phyloP scores from a whole-genome alignment of 2,888 invertebrate genomes.

The Xylota segnis region DNA sequence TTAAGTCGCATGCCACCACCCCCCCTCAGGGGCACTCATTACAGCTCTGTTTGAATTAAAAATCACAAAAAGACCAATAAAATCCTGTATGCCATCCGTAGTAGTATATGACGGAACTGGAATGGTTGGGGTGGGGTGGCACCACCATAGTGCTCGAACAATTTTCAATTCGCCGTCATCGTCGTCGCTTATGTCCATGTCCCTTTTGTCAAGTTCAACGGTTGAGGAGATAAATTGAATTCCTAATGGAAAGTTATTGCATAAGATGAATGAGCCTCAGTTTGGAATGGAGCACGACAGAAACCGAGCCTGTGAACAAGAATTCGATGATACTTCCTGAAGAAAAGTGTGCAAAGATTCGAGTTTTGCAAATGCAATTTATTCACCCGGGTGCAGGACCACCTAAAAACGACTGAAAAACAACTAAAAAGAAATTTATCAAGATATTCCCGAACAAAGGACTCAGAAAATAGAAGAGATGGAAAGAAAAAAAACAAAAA shows the following conservation, averaged over 20 bases:
- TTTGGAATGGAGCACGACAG: neutral
- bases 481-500: too few relatives aligned
- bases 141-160: constrained; percentile 17
- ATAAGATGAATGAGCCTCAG: constrained; percentile 86
- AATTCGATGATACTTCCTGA: constrained; percentile 82
- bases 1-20: constrained; percentile 43
- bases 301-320: constrained; percentile 87
- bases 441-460: constrained; percentile 64
- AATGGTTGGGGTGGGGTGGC: neutral
- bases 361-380: constrained; percentile 72
- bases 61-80: constrained; percentile 43
- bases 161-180: constrained; percentile 53
- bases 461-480: constrained; percentile 12
- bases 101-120: neutral
- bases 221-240: constrained; percentile 72
- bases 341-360: constrained; percentile 52
- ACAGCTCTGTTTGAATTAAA: constrained; percentile 49
- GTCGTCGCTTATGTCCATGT: constrained; percentile 56
- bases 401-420: constrained; percentile 36
- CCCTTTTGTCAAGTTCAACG: constrained; percentile 71
- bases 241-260: constrained; percentile 64
- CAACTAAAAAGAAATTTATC: constrained; percentile 61
- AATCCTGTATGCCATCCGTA: constrained; percentile 6
- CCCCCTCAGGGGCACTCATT: constrained; percentile 23
- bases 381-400: constrained; percentile 52